Percentiles rank a stretch among this genome's conserved stretches.
Conservation (phyloP, 2,113 vertebrate genomes). For the Pachyramphus minor region DNA sequence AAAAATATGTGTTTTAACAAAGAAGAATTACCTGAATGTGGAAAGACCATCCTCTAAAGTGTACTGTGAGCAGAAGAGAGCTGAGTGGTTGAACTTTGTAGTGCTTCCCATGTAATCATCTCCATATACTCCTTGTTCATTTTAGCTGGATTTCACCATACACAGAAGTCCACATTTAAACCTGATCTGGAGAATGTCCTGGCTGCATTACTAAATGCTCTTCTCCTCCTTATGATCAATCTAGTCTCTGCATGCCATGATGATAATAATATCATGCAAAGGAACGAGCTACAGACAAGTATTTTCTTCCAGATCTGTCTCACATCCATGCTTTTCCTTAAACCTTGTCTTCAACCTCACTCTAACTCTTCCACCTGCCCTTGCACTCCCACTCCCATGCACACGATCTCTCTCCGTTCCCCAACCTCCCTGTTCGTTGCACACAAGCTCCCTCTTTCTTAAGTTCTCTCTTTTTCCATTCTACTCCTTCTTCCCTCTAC, state of each 20-base stretch:
- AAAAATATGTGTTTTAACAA: neutral
- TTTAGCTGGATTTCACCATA: neutral
- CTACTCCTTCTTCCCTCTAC: too few species aligned
- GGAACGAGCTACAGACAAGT: neutral
- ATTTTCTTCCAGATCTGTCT: neutral
- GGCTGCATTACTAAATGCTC: neutral
- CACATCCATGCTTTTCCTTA: neutral
- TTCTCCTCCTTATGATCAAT: neutral
- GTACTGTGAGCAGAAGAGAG: neutral
- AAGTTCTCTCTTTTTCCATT: neutral
- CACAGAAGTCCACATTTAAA: neutral
- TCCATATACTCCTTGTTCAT: neutral
- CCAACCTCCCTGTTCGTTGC: neutral
- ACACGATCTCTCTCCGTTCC: neutral
- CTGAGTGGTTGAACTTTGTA: neutral
- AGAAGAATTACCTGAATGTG: neutral
- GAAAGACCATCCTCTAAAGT: neutral
- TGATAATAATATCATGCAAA: neutral
- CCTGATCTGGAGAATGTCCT: neutral
- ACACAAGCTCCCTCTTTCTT: neutral
- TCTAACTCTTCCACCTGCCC: neutral
- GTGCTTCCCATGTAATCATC: neutral
- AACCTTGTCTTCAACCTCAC: neutral
- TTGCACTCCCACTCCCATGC: neutral
- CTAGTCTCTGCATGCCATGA: neutral